Evolutionary conservation across 2,797 vertebrate species (phyloP).

Genomic region (Neosilurus hyrtlii): DNA sequence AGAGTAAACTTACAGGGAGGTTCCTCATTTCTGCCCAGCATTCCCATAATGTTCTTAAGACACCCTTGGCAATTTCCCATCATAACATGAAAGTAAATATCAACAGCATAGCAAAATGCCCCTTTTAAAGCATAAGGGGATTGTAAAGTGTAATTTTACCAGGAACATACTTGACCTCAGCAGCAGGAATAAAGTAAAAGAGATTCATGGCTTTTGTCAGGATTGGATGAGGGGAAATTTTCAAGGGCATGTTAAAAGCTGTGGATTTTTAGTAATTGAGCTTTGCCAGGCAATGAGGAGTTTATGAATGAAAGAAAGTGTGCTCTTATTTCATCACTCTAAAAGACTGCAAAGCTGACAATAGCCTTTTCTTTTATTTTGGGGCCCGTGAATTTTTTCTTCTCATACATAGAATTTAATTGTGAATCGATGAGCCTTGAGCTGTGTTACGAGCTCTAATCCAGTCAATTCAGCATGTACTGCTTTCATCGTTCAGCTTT

Average conservation of each 20-base stretch:
- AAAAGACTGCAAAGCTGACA: constrained; percentile 43
- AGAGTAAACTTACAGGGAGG: constrained; percentile 15
- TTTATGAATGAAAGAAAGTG: constrained; percentile 47
- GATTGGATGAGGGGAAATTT: neutral
- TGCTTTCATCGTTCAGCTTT: constrained; percentile 59
- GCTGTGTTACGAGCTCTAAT: constrained; percentile 14
- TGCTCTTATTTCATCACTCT: constrained; percentile 33
- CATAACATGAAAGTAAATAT: constrained; percentile 27
- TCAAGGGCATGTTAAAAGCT: constrained; percentile 16
- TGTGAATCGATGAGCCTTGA: constrained; percentile 21
- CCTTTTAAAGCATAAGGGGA: neutral
- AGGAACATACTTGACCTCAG: constrained; percentile 10
- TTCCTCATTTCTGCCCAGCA: neutral
- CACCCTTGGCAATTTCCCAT: constrained; percentile 28
- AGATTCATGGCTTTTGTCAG: constrained; percentile 16
- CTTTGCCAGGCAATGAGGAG: constrained; percentile 26
- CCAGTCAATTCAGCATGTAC: constrained; percentile 29
- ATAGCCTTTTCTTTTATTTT: constrained; percentile 15
- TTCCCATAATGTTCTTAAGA: constrained; percentile 13
- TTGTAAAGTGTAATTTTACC: constrained; percentile 7
- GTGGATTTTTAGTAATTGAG: constrained; percentile 28
- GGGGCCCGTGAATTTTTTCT: constrained; percentile 22
- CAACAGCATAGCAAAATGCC: constrained; percentile 21
- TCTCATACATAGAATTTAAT: constrained; percentile 42
- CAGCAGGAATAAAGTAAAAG: neutral